A percentile compares a stretch with the other conserved stretches of the same genome.
Conservation (phyloP, 1,140 invertebrate genomes). For the Limonius californicus region DNA sequence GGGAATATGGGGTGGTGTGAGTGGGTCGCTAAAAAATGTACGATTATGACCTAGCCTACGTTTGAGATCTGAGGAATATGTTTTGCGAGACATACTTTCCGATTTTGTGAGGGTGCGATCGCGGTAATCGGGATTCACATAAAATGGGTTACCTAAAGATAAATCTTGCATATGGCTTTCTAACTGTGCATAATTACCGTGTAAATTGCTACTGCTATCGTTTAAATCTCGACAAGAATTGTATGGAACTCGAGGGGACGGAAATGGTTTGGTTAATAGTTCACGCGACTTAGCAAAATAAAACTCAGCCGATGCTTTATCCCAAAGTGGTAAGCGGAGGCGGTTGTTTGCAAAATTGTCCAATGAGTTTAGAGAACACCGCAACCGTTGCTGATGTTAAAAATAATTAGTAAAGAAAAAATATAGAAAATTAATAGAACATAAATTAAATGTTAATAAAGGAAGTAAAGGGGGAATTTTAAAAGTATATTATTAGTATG, state of each 20-base stretch:
- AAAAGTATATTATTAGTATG: no score
- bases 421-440: slow-evolving; percentile 24
- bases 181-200: slow-evolving; percentile 20
- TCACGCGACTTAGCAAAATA: slow-evolving; percentile 69
- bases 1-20: background rate
- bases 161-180: slow-evolving; percentile 37
- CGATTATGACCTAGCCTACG: background rate
- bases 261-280: slow-evolving; percentile 57
- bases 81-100: slow-evolving; percentile 44
- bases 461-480: background rate
- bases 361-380: slow-evolving; percentile 42
- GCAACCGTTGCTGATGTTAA: slow-evolving; percentile 23
- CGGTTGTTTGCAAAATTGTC: slow-evolving; percentile 42
- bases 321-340: slow-evolving; percentile 63
- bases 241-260: slow-evolving; percentile 33
- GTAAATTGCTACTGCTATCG: slow-evolving; percentile 2
- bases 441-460: slow-evolving; percentile 17
- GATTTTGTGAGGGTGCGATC: slow-evolving; percentile 43
- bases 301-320: slow-evolving; percentile 69
- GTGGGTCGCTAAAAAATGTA: background rate
- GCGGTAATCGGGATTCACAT: slow-evolving; percentile 17
- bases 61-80: slow-evolving; percentile 31
- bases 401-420: slow-evolving; percentile 23
- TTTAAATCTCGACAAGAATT: slow-evolving; percentile 36
- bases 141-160: slow-evolving; percentile 11